Evolutionary conservation across 2,797 vertebrate species (phyloP), one percentile per base, ranked within the genome.

Genomic region (Rhinophrynus dorsalis): DNA sequence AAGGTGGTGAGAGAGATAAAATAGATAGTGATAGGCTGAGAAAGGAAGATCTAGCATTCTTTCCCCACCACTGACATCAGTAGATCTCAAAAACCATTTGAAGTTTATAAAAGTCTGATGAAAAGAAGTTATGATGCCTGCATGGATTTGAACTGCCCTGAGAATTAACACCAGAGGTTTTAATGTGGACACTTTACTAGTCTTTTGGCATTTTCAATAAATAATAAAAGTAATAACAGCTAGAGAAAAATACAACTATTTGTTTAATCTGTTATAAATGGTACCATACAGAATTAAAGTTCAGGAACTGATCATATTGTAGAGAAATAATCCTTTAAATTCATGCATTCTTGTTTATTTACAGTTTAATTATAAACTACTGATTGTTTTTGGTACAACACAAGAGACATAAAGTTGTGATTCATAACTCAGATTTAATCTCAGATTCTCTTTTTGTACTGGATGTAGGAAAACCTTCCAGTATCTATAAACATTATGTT

Each of bases 291-390:
- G 4, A 40, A n/a, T 40, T 40, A 40, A n/a, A 12, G 2, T 12
- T 3, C 37, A 15, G 9, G 12, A 15, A n/a, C 37, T 15, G n/a
- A n/a, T n/a, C n/a, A n/a, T 15, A 40, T 48, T 24, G 10, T 5
- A 48, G 23, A 21, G 17, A 40, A 60, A 68, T 27, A 13, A 33
- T 58, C 47, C 26, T 51, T 42, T 59, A 50, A 35, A 30, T 32
- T 30, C 32, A 5, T 7, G 6, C 35, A 61, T 44, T 3, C 55
- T 17, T 50, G 42, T 52, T 69, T 61, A 61, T 69, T 69, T 69
- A 69, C 67, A 54, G 47, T 54, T 17, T 61, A 69, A 69, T 69
- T 69, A 60, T 54, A 60, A 44, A 15, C 35, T 44, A 17, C 32
- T 52, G 56, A 68, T 68, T 68, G 56, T 30, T 52, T 60, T 60